Percentiles rank a stretch among this genome's conserved stretches.
Conservation (phyloP, 2,888 invertebrate species). For the Lordiphosa andalusiaca region DNA sequence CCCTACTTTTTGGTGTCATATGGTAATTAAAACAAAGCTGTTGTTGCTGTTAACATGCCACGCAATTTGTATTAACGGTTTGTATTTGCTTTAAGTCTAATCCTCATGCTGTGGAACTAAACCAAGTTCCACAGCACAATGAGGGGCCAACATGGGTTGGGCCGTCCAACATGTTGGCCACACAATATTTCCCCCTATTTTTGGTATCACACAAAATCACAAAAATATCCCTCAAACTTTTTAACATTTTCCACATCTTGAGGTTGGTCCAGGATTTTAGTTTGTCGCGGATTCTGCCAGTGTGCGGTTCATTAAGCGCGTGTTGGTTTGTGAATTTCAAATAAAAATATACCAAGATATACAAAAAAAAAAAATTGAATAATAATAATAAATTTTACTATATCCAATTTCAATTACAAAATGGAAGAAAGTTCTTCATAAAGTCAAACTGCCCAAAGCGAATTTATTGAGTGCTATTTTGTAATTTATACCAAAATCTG, state of each 20-base stretch:
- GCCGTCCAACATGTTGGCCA: conserved; percentile 1
- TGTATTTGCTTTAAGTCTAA: conserved; percentile 4
- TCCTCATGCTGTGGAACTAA: conserved; percentile 6
- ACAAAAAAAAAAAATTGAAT: neutral
- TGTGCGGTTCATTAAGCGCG: conserved; percentile 28
- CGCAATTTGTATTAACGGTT: conserved; percentile 21
- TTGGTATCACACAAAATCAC: neutral
- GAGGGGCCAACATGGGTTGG: neutral
- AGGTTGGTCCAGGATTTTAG: conserved; percentile 36
- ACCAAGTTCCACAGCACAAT: conserved; percentile 6
- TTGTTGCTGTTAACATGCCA: conserved; percentile 30
- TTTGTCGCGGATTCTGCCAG: conserved; percentile 42
- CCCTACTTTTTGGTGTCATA: conserved; percentile 24
- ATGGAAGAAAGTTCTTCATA: neutral
- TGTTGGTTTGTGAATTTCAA: neutral
- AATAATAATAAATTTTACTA: neutral
- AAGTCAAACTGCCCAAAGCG: conserved; percentile 15
- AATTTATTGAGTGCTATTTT: conserved; percentile 6
- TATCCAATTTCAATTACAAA: conserved; percentile 3
- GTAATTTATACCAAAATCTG: conserved; percentile 25
- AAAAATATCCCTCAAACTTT: conserved; percentile 4
- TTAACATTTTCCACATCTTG: conserved; percentile 4
- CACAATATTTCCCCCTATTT: too few species aligned
- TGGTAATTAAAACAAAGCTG: conserved; percentile 29
- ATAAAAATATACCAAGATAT: neutral